Conservation (phyloP, 1,140 invertebrate genomes). For the Diprion similis region DNA sequence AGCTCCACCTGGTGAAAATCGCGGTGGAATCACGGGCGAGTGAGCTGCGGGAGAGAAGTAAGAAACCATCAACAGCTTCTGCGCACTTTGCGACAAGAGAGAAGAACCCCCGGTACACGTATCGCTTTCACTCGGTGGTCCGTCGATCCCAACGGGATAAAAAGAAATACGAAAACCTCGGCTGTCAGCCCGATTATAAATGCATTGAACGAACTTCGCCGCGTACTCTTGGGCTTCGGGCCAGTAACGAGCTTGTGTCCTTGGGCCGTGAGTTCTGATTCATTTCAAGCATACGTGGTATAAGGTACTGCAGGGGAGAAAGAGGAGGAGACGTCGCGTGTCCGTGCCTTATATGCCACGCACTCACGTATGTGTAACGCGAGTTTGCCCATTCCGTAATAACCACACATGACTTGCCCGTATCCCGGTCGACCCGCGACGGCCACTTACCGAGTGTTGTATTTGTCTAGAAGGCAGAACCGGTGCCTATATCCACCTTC, state of each 20-base stretch:
- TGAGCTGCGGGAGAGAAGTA: neutral
- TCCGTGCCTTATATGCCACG: neutral
- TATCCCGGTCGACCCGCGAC: neutral
- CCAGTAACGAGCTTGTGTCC: constrained; percentile 1
- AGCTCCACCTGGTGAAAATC: neutral
- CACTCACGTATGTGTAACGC: neutral
- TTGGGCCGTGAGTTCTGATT: neutral
- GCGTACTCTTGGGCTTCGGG: neutral
- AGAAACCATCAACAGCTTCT: neutral
- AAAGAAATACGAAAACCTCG: neutral
- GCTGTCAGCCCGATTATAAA: constrained; percentile 1
- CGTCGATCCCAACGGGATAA: neutral
- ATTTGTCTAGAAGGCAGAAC: neutral
- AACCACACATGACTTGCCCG: neutral
- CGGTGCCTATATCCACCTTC: neutral
- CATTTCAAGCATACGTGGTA: neutral
- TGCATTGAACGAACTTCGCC: neutral
- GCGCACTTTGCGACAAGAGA: neutral
- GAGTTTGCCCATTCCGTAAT: too few species aligned
- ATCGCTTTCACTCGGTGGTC: constrained; percentile 1
- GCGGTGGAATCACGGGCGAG: neutral
- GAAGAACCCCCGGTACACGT: neutral
- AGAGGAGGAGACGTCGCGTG: neutral
- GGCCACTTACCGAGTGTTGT: neutral
- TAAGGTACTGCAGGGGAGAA: neutral